Evolutionary conservation across 2,888 invertebrate species (phyloP).

Genomic region (Drosophila acutilabella): DNA sequence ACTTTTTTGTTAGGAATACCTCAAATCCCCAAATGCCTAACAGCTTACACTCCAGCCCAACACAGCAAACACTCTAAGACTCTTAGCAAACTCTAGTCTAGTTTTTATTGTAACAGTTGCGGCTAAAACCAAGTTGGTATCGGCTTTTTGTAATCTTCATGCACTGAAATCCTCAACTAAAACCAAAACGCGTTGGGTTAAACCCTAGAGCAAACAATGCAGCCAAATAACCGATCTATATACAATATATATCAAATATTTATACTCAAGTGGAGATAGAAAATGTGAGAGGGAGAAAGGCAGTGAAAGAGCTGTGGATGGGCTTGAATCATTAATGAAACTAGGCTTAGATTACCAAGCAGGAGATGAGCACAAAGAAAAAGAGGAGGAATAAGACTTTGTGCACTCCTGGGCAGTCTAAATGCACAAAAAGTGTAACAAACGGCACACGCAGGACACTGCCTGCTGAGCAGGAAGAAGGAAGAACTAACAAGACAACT

Average conservation of each 20-base stretch:
- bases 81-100: constrained; percentile 18
- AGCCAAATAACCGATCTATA: constrained; percentile 51
- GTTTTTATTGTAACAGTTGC: not conserved
- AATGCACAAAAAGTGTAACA: constrained; percentile 72
- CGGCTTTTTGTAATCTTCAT: constrained; percentile 22
- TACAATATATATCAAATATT: constrained; percentile 71
- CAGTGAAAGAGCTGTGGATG: constrained; percentile 41
- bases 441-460: constrained; percentile 71
- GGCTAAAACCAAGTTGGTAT: constrained; percentile 16
- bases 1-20: not conserved
- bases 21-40: not conserved
- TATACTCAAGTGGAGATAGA: constrained; percentile 40
- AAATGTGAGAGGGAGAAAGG: constrained; percentile 1
- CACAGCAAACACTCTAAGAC: not conserved
- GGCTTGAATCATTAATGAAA: constrained; percentile 78
- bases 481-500: not conserved
- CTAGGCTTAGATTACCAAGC: constrained; percentile 57
- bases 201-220: constrained; percentile 39
- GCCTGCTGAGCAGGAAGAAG: constrained; percentile 37
- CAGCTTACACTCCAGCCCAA: constrained; percentile 14
- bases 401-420: constrained; percentile 56
- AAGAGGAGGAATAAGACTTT: constrained; percentile 1
- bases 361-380: constrained; percentile 16
- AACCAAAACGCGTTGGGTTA: constrained; percentile 40
- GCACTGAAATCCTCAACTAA: constrained; percentile 29